A percentile compares a stretch with the other conserved stretches of the same genome.
Conservation (phyloP, 2,113 vertebrate species). For the Ancistrus triradiatus region DNA sequence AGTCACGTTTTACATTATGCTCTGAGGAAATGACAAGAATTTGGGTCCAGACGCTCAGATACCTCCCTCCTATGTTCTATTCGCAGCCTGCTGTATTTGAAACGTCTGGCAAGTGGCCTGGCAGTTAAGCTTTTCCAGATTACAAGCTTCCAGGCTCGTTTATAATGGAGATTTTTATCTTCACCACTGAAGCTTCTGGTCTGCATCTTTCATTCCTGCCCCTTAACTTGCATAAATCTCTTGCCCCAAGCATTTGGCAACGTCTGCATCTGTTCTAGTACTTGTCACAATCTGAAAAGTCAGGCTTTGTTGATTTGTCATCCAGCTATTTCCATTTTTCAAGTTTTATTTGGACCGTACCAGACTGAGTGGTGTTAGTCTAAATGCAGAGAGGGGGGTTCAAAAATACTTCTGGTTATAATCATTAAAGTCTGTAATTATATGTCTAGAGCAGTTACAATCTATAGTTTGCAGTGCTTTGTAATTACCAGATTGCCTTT, state of each 20-base stretch:
- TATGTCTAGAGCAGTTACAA: no score
- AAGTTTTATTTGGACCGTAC: no score
- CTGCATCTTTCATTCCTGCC: slow-evolving; percentile 32
- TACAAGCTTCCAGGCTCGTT: slow-evolving; percentile 48
- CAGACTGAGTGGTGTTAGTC: no score
- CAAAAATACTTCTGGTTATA: no score
- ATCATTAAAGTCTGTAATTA: no score
- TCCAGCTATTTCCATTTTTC: not conserved
- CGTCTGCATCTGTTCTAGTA: slow-evolving; percentile 17
- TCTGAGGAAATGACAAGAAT: slow-evolving; percentile 8
- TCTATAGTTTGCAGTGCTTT: no score
- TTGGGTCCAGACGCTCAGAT: not conserved
- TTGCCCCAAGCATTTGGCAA: not conserved
- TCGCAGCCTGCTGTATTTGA: slow-evolving; percentile 2
- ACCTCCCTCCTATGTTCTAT: not conserved
- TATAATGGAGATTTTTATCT: slow-evolving; percentile 50
- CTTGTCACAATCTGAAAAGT: not conserved
- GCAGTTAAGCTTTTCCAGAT: slow-evolving; percentile 24
- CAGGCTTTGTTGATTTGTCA: not conserved
- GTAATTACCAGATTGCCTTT: no score
- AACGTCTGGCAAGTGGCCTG: slow-evolving; percentile 1
- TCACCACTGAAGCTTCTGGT: slow-evolving; percentile 34
- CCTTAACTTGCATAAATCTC: slow-evolving; percentile 11
- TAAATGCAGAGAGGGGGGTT: no score
- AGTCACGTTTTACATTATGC: slow-evolving; percentile 6